phyloP scores from a whole-genome alignment of 2,113 vertebrate species.

The Zosterops japonicus region DNA sequence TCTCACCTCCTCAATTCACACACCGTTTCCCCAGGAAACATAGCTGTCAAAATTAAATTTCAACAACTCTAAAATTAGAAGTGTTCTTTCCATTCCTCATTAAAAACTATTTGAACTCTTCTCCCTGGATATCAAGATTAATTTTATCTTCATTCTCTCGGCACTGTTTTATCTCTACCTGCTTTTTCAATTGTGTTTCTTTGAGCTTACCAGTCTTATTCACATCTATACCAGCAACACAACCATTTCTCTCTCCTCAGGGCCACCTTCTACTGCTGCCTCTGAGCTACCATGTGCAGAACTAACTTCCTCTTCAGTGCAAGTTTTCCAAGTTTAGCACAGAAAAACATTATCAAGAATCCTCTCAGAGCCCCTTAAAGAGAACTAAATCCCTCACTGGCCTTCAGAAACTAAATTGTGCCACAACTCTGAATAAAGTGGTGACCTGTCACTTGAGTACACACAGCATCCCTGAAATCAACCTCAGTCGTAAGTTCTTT shows the following conservation, averaged over 20 bases:
- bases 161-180: neutral
- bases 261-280: neutral
- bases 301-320: neutral
- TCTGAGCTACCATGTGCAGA: neutral
- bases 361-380: neutral
- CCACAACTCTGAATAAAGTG: neutral
- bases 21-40: neutral
- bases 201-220: neutral
- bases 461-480: neutral
- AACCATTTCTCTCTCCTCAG: neutral
- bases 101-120: neutral
- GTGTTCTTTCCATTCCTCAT: neutral
- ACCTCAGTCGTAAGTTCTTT: neutral
- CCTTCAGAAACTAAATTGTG: neutral
- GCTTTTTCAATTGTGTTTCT: neutral
- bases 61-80: neutral
- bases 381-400: neutral
- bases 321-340: neutral
- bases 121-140: neutral
- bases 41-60: neutral
- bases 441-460: neutral
- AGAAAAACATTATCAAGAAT: neutral
- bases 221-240: neutral
- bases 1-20: neutral
- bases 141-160: neutral